Percentiles rank a stretch among this genome's conserved stretches.
Evolutionary conservation across 2,113 vertebrate genomes (phyloP).

Genomic region (Scalopus aquaticus): DNA sequence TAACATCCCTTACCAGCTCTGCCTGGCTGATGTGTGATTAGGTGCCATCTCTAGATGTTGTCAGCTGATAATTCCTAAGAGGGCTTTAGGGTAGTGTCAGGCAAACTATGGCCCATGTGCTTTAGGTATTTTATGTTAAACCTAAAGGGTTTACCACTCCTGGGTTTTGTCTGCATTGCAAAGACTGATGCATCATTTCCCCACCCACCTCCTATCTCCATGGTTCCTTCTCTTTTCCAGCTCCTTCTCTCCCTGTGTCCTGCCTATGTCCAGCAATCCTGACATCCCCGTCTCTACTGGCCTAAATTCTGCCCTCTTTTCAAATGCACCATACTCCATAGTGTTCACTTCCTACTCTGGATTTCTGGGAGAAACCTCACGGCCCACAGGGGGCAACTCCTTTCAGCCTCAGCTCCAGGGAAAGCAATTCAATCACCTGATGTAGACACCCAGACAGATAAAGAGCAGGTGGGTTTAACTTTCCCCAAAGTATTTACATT

Average conservation of each 20-base stretch:
- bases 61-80: background rate
- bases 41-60: background rate
- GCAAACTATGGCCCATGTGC: background rate
- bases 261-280: background rate
- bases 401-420: background rate
- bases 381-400: background rate
- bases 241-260: background rate
- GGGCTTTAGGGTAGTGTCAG: background rate
- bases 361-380: background rate
- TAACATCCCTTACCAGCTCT: background rate
- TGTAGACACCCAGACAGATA: background rate
- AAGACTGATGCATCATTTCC: background rate
- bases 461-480: background rate
- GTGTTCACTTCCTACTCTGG: background rate
- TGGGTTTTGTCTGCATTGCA: background rate
- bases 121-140: background rate
- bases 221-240: background rate
- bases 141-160: background rate
- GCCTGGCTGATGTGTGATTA: background rate
- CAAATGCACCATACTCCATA: rapidly evolving
- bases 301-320: background rate
- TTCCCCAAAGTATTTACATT: background rate
- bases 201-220: background rate
- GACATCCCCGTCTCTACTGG: background rate
- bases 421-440: background rate